phyloP scores from a whole-genome alignment of 2,113 vertebrate species.

The Charadrius vociferus region DNA sequence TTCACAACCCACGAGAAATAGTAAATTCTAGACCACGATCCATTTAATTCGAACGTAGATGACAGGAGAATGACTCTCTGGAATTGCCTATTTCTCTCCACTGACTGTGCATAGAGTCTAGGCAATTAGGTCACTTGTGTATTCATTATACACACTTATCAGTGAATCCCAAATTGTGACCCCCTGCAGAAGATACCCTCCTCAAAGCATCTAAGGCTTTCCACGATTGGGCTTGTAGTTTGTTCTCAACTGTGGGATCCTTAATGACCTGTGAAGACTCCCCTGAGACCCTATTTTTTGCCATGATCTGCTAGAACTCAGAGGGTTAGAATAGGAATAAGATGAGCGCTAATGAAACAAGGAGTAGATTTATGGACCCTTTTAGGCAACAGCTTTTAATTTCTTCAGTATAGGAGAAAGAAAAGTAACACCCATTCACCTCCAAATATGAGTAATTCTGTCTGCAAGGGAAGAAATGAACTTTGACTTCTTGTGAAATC shows the following conservation, averaged over 20 bases:
- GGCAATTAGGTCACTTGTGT: background rate
- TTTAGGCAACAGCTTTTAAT: background rate
- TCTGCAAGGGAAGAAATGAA: background rate
- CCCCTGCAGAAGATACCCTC: background rate
- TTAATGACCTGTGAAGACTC: no score
- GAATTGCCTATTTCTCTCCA: background rate
- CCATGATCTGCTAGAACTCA: background rate
- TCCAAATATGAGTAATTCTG: background rate
- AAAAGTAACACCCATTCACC: background rate
- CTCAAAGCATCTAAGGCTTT: background rate
- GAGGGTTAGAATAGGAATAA: background rate
- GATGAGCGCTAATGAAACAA: background rate
- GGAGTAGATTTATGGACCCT: background rate
- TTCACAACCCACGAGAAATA: background rate
- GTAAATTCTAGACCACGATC: background rate
- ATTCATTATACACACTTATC: background rate
- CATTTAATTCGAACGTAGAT: slow-evolving; percentile 12
- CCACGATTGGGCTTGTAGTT: fast-evolving
- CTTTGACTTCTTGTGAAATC: background rate
- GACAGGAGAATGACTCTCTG: background rate
- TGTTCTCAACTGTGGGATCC: background rate
- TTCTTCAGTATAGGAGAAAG: background rate
- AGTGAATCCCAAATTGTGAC: background rate
- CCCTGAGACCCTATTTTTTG: background rate
- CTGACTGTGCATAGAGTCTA: background rate